Evolutionary conservation across 2,888 invertebrate genomes (phyloP), one percentile per base, ranked within the genome.

Genomic region (Chelonus formosanus): DNA sequence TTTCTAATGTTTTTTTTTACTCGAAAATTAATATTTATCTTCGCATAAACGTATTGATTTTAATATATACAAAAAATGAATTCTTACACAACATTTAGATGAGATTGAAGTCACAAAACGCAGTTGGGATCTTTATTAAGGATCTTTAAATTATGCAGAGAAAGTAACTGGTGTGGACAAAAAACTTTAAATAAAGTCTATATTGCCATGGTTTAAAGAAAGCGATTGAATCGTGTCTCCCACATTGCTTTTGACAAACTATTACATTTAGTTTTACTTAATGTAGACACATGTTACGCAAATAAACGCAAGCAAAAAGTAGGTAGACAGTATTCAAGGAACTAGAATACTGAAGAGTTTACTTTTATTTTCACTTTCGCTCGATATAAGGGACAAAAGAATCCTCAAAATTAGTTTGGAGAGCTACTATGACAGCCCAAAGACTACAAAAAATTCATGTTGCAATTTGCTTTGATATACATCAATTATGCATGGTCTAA

Each of bases 321-420:
- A n/a, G 48, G 48, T n/a, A 48, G 48, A 48, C 48, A 20, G 20
- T 20, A 47, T 47, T 58, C 48, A 10, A 58, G n/a, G 57, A 48
- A 58, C 44, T 58, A 44, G 34, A 40, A 10, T 10, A 6, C 34
- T 10, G 10, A 35, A 32, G 31, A 58, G 48, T 10, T 20, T 3
- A 48, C 20, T 58, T 35, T 58, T 58, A 58, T 47, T 58, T 58
- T 56, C 20, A 56, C 56, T 57, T 57, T 57, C 57, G 45, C 44
- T 44, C 31, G 44, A 31, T 20, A 48, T 48, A 3, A 20, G 48
- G 10, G 31, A 8, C 3, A 36, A 58, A 58, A 10, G 3, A 48
- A 58, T 47, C 47, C 47, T 35, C 48, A 47, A n/a, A 7, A 35
- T 58, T 58, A 35, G 35, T 35, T 20, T 35, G 48, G 47, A 47